phyloP scores from a whole-genome alignment of 2,888 invertebrate genomes.

The Eurytoma californica region DNA sequence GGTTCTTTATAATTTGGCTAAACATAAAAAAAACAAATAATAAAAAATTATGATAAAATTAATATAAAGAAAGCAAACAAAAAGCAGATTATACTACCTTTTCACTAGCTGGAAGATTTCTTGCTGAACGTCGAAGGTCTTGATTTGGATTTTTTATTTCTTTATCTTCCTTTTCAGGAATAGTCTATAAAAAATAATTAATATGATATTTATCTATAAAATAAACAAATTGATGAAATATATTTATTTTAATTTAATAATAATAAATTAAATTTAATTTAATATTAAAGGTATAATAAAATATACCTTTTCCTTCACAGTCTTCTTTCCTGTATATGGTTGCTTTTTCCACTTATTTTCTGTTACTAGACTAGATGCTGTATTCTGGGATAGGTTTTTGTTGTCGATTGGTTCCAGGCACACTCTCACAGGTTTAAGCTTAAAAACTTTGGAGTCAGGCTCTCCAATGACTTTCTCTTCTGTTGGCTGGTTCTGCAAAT shows the following conservation, averaged over 20 bases:
- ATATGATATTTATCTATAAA: background rate
- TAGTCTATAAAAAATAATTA: conserved; percentile 5
- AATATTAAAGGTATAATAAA: no score
- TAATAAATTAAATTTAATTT: no score
- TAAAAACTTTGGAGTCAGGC: conserved; percentile 19
- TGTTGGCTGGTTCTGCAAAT: conserved; percentile 15
- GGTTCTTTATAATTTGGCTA: conserved; percentile 27
- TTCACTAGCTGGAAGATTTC: conserved; percentile 59
- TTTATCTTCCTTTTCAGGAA: conserved; percentile 2
- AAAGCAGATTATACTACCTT: conserved; percentile 55
- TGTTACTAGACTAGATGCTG: background rate
- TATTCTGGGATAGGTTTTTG: background rate
- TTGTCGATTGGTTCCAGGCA: conserved; percentile 19
- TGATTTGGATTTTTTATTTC: background rate
- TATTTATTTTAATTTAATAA: no score
- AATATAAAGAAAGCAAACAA: background rate
- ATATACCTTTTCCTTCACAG: background rate
- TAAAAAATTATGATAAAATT: conserved; percentile 7
- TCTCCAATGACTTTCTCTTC: background rate
- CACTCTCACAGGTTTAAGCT: conserved; percentile 5
- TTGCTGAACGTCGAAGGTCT: conserved; percentile 59
- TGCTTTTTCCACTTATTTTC: background rate
- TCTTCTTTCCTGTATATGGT: background rate
- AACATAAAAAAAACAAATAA: background rate
- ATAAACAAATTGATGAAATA: background rate